Conservation (phyloP, 1,140 invertebrate genomes). For the Apocrypta bakeri region DNA sequence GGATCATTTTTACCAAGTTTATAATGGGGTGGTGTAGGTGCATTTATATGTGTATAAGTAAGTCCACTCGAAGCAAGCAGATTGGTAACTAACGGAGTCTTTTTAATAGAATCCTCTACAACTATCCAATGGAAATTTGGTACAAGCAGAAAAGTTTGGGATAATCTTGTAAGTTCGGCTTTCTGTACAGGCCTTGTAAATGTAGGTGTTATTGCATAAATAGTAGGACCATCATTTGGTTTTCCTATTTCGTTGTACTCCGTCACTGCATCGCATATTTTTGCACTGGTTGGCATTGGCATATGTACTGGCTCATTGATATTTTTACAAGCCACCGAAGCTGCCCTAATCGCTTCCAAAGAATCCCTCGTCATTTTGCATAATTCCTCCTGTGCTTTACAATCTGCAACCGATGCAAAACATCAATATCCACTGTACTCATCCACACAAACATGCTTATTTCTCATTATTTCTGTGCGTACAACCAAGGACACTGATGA, state of each 20-base stretch:
- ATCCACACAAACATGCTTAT: too few relatives aligned
- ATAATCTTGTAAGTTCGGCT: conserved; percentile 93
- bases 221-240: conserved; percentile 69
- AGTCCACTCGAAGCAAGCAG: conserved; percentile 85
- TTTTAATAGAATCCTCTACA: conserved; percentile 89
- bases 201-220: conserved; percentile 96
- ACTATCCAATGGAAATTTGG: conserved; percentile 97
- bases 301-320: conserved; percentile 48
- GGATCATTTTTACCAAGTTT: conserved; percentile 83
- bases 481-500: background rate
- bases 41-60: conserved; percentile 84
- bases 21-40: conserved; percentile 77
- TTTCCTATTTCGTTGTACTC: conserved; percentile 50
- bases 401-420: conserved; percentile 50
- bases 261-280: conserved; percentile 36
- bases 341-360: conserved; percentile 43
- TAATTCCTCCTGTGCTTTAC: conserved; percentile 47
- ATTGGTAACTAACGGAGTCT: conserved; percentile 85
- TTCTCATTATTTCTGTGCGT: too few relatives aligned
- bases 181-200: conserved; percentile 93
- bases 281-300: conserved; percentile 42
- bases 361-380: conserved; percentile 48
- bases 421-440: too few relatives aligned
- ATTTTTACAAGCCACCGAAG: conserved; percentile 45
- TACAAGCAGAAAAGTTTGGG: conserved; percentile 91